These are phyloP conservation scores for Apis dorsata DNA, from an alignment of 1,140 invertebrate species.

Conservation along the genomic window DNA sequence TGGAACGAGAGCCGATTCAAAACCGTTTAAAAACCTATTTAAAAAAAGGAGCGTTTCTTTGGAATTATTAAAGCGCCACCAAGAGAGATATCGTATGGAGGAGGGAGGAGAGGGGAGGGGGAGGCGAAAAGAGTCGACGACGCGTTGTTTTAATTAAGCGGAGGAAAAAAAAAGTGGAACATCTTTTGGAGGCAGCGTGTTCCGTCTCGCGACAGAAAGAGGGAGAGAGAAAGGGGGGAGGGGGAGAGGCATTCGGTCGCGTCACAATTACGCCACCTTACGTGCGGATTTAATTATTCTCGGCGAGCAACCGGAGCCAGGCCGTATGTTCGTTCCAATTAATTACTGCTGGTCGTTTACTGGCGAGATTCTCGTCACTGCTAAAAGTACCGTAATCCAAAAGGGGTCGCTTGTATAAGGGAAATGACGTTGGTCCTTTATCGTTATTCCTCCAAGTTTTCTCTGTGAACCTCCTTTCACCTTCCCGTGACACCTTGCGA, in stretches of 20 bases:
- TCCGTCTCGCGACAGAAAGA: constrained; percentile 2
- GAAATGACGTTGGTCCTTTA: neutral
- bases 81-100: neutral
- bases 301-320: neutral
- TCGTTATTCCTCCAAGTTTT: neutral
- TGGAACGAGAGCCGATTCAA: no score
- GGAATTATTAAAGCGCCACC: constrained; percentile 39
- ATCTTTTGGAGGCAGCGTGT: constrained; percentile 34
- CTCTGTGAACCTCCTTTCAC: neutral
- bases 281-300: constrained; percentile 57
- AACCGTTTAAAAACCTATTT: neutral
- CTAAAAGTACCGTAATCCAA: constrained; percentile 35
- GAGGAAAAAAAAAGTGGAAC: constrained; percentile 27
- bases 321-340: constrained; percentile 41
- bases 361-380: neutral
- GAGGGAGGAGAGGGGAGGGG: neutral
- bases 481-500: neutral
- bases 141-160: constrained; percentile 43
- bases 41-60: neutral
- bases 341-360: constrained; percentile 49
- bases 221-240: no score
- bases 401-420: neutral
- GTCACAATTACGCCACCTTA: constrained; percentile 56
- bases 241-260: constrained; percentile 12
- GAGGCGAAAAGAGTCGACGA: constrained; percentile 11